Evolutionary conservation across 37 sponge, comb jelly and placozoan species (phyloP).

Genomic region (Spongilla lacustris): DNA sequence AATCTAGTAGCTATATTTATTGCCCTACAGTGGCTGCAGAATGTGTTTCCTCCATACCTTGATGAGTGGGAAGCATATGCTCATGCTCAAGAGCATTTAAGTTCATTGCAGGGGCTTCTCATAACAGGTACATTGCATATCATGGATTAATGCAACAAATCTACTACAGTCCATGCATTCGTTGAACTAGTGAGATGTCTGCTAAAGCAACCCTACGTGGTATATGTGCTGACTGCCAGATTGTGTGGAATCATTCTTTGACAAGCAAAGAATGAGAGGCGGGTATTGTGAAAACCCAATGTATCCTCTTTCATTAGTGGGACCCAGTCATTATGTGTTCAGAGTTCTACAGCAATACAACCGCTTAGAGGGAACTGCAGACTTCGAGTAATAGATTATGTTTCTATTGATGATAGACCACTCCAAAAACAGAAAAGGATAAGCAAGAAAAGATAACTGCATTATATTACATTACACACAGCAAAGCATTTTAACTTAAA

Average conservation of each 20-base stretch:
- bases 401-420: conserved; percentile 25
- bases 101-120: conserved; percentile 24
- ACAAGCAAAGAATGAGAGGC: conserved; percentile 30
- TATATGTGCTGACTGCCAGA: conserved; percentile 28
- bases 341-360: conserved; percentile 26
- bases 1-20: background rate
- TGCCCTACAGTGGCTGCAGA: conserved; percentile 23
- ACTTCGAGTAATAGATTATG: conserved; percentile 3
- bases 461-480: background rate
- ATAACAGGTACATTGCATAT: conserved; percentile 17
- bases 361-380: conserved; percentile 43
- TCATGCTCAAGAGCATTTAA: background rate
- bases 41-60: conserved; percentile 22
- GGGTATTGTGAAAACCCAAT: conserved; percentile 42
- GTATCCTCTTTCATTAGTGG: conserved; percentile 22
- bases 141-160: background rate
- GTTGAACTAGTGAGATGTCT: conserved; percentile 8
- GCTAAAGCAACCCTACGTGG: conserved; percentile 25
- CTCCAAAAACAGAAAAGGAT: conserved; percentile 20
- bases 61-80: conserved; percentile 28
- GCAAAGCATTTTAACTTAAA: background rate
- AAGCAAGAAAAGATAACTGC: background rate
- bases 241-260: conserved; percentile 32
- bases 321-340: conserved; percentile 32
- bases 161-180: conserved; percentile 2